Conservation (phyloP, 2,113 vertebrate genomes). For the Athene cunicularia region DNA sequence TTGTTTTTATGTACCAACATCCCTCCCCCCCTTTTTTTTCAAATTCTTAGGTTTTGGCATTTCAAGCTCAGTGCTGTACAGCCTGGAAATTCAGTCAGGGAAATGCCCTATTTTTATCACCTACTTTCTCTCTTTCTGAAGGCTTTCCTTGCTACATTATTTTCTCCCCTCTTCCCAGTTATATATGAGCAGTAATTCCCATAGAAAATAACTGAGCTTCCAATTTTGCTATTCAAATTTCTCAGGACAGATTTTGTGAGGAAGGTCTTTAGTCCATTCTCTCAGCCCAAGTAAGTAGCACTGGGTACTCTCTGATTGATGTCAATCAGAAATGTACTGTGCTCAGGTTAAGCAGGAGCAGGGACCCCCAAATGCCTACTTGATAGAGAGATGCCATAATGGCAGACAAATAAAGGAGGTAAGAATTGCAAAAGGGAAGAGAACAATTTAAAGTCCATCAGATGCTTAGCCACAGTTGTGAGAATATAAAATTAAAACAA, state of each 20-base stretch:
- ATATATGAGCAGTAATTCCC: slow-evolving; percentile 58
- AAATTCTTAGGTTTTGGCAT: no score
- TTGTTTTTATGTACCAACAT: background rate
- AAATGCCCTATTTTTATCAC: slow-evolving; percentile 73
- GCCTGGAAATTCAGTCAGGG: slow-evolving; percentile 64
- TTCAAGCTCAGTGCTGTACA: no score
- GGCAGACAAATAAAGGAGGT: slow-evolving; percentile 4
- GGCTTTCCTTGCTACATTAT: slow-evolving; percentile 50
- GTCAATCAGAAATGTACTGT: background rate
- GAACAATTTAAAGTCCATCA: background rate
- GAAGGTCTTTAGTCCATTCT: background rate
- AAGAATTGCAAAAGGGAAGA: background rate
- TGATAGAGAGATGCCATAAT: background rate
- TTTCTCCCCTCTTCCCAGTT: slow-evolving; percentile 45
- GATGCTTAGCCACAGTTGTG: background rate
- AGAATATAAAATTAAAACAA: background rate
- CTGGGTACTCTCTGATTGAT: background rate
- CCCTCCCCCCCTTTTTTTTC: background rate
- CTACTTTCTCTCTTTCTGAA: slow-evolving; percentile 65
- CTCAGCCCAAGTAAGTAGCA: background rate
- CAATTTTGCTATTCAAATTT: slow-evolving; percentile 55
- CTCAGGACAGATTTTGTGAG: slow-evolving; percentile 5
- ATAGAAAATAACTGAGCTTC: slow-evolving; percentile 58
- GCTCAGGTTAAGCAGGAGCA: slow-evolving; percentile 24
- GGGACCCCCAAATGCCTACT: background rate